A percentile compares a stretch with the other conserved stretches of the same genome.
Conservation (phyloP, 2,888 invertebrate species). For the Heliconius charithonia region DNA sequence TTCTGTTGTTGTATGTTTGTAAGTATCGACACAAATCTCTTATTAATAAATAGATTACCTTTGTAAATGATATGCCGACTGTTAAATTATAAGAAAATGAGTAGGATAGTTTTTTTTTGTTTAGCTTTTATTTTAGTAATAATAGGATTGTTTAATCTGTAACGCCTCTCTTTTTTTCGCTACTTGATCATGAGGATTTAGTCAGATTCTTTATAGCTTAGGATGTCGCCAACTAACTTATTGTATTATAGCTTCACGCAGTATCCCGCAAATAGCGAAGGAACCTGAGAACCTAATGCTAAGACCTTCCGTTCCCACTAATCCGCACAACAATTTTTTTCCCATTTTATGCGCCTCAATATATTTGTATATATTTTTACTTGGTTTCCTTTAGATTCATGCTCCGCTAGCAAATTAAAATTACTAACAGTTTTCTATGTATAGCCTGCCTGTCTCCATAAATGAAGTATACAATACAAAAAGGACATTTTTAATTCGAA, state of each 20-base stretch:
- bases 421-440: not conserved
- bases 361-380: not conserved
- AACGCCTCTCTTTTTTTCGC: not conserved
- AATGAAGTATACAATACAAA: too few relatives aligned
- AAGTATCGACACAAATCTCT: conserved; percentile 60
- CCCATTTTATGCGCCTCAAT: not conserved
- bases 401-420: not conserved
- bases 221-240: not conserved
- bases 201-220: not conserved
- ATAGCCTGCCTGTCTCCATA: too few relatives aligned
- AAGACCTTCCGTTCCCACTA: too few relatives aligned
- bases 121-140: not conserved
- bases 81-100: conserved; percentile 28
- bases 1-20: conserved; percentile 58
- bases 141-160: not conserved
- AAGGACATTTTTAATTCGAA: too few relatives aligned
- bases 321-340: not conserved
- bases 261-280: not conserved
- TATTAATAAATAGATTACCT: conserved; percentile 80
- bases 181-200: not conserved
- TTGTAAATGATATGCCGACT: conserved; percentile 75
- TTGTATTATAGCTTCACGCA: not conserved
- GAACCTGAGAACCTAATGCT: too few relatives aligned
- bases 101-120: not conserved
- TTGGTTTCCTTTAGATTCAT: not conserved